Evolutionary conservation across 2,888 invertebrate species (phyloP).

Genomic region (Epinotia bilunana): DNA sequence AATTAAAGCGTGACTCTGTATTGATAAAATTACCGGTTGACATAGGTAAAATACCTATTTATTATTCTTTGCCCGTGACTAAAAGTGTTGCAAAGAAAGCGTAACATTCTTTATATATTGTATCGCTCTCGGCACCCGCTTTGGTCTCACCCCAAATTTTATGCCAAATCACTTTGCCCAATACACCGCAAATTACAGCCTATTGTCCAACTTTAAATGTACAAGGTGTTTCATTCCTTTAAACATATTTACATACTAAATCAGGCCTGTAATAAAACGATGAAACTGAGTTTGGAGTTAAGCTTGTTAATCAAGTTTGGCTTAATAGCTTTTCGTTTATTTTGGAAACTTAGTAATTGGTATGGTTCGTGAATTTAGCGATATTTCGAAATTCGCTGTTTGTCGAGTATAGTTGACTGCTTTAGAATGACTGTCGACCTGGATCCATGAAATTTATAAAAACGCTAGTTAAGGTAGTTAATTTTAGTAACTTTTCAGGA

Average conservation of each 20-base stretch:
- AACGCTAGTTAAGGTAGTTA: too few species aligned
- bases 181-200: slow-evolving; percentile 75
- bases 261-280: slow-evolving; percentile 51
- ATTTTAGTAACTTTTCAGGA: too few species aligned
- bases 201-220: slow-evolving; percentile 73
- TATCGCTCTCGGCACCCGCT: slow-evolving; percentile 51
- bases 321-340: slow-evolving; percentile 35
- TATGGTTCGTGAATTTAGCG: slow-evolving; percentile 9
- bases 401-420: background rate
- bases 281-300: slow-evolving; percentile 26
- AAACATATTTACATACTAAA: slow-evolving; percentile 42
- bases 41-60: background rate
- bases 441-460: too few species aligned
- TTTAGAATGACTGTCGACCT: background rate
- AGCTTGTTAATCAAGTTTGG: slow-evolving; percentile 32
- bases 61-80: background rate
- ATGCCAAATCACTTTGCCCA: slow-evolving; percentile 75
- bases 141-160: slow-evolving; percentile 55
- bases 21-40: background rate
- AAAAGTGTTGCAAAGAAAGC: background rate
- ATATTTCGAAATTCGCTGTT: background rate
- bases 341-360: slow-evolving; percentile 17
- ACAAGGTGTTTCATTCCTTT: slow-evolving; percentile 60
- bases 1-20: too few species aligned
- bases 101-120: background rate